These are phyloP conservation scores for Congeria kusceri DNA, from an alignment of 2,888 invertebrate species.

Conservation along the genomic window DNA sequence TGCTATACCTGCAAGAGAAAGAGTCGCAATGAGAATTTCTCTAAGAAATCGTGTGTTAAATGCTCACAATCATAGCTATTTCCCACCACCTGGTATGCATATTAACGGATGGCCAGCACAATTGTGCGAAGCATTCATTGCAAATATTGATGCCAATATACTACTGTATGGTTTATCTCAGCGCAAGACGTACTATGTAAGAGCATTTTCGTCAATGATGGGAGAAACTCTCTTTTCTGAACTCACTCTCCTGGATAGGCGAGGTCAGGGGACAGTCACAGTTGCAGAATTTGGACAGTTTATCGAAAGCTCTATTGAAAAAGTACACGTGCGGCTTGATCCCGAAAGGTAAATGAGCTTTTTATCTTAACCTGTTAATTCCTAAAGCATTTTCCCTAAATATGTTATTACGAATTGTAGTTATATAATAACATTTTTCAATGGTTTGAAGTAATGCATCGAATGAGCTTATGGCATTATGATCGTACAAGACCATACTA, in stretches of 20 bases:
- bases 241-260: conserved; percentile 17
- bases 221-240: conserved; percentile 34
- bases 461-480: no score
- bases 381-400: neutral
- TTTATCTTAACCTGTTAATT: neutral
- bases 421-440: no score
- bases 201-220: conserved; percentile 36
- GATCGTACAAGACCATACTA: no score
- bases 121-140: conserved; percentile 29
- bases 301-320: conserved; percentile 11
- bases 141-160: conserved; percentile 26
- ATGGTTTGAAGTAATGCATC: no score
- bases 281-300: conserved; percentile 14
- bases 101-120: conserved; percentile 34
- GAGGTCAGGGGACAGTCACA: conserved; percentile 27
- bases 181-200: conserved; percentile 17
- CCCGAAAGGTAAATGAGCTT: conserved; percentile 9
- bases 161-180: conserved; percentile 4
- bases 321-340: conserved; percentile 16
- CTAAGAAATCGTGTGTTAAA: conserved; percentile 26
- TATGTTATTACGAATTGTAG: no score
- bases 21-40: conserved; percentile 15
- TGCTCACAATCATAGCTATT: conserved; percentile 6
- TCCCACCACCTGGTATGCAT: conserved; percentile 43
- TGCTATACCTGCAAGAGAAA: conserved; percentile 29